Evolutionary conservation across 2,888 invertebrate species (phyloP).

Genomic region (Ophioninae sp.): DNA sequence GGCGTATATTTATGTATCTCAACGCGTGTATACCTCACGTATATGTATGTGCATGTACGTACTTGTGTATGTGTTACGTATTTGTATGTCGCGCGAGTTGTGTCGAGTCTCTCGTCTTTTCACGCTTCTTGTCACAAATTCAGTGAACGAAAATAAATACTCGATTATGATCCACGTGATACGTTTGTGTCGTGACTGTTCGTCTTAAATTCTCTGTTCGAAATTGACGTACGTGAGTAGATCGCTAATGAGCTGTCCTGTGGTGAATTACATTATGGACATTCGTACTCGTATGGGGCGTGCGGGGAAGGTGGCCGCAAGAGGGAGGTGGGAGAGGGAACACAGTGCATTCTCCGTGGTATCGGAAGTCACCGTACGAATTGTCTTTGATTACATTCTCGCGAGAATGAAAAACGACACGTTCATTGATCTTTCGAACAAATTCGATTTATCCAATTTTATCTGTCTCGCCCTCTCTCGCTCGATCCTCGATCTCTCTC

Average conservation of each 20-base stretch:
- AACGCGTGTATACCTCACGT: background rate
- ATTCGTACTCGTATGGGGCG: constrained; percentile 12
- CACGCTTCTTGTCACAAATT: constrained; percentile 44
- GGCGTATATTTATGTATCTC: constrained; percentile 9
- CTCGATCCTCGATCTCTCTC: background rate
- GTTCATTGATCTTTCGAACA: constrained; percentile 15
- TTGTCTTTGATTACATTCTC: constrained; percentile 27
- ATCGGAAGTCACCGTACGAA: constrained; percentile 38
- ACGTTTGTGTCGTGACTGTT: constrained; percentile 24
- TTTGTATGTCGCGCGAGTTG: constrained; percentile 21
- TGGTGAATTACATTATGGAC: constrained; percentile 33
- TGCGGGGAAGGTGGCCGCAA: background rate
- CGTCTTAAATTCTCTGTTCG: constrained; percentile 17
- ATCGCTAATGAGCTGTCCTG: background rate
- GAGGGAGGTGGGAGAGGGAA: background rate
- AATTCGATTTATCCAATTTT: background rate
- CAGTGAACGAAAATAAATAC: constrained; percentile 38
- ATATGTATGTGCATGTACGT: constrained; percentile 4
- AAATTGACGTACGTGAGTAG: constrained; percentile 48
- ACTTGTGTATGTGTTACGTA: constrained; percentile 35
- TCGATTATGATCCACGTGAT: constrained; percentile 36
- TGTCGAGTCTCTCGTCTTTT: constrained; percentile 35
- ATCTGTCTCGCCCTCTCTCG: background rate
- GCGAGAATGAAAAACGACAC: constrained; percentile 21
- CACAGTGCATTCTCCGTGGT: constrained; percentile 35